Conservation (phyloP, 2,113 vertebrate species). For the Daphoenositta chrysoptera region DNA sequence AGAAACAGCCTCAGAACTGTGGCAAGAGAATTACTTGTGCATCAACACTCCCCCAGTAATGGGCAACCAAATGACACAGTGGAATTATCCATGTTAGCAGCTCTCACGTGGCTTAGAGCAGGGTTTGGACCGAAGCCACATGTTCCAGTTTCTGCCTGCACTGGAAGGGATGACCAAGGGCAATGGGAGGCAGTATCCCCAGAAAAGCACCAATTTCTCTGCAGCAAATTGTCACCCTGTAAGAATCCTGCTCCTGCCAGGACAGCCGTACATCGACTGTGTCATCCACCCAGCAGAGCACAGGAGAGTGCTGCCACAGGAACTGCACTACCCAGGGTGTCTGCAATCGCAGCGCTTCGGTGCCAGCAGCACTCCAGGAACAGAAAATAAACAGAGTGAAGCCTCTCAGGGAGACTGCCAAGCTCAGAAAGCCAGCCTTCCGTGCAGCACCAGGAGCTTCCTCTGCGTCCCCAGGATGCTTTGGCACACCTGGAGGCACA, state of each 20-base stretch:
- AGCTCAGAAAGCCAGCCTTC: neutral
- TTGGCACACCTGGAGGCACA: neutral
- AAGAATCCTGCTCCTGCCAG: neutral
- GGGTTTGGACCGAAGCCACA: neutral
- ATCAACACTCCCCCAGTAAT: neutral
- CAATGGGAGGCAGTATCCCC: neutral
- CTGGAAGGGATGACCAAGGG: neutral
- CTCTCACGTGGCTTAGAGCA: neutral
- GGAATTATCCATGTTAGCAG: neutral
- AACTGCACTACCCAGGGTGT: neutral
- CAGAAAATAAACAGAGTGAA: neutral
- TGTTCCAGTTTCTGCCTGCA: neutral
- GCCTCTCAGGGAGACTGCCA: neutral
- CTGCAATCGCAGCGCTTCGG: neutral
- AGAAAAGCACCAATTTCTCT: neutral
- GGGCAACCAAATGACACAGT: accelerated
- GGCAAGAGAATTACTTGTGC: accelerated
- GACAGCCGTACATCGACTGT: accelerated
- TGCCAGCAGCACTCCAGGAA: constrained; percentile 14
- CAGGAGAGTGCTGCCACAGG: neutral
- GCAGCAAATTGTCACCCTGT: neutral
- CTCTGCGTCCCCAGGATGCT: accelerated
- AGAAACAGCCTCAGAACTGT: neutral
- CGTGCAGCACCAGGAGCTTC: neutral
- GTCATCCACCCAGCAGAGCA: neutral